Evolutionary conservation across 2,113 vertebrate species (phyloP).

Genomic region (Callithrix jacchus): DNA sequence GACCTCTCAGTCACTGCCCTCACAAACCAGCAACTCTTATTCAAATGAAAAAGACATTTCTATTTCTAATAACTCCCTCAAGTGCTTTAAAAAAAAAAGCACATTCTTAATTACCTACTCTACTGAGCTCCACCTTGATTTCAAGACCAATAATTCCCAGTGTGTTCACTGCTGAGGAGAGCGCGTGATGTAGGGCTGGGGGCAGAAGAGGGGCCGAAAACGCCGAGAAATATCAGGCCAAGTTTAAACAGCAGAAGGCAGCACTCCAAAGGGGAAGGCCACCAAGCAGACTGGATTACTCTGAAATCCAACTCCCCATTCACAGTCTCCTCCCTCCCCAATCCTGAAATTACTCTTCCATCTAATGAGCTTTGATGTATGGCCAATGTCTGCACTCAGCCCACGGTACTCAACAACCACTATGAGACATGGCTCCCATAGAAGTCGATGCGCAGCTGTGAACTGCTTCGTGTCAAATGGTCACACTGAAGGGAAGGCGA

Average conservation of each 20-base stretch:
- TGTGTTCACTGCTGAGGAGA: conserved; percentile 73
- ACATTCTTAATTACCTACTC: conserved; percentile 83
- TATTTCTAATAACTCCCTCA: conserved; percentile 81
- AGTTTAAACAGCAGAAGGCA: conserved; percentile 79
- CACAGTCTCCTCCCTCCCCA: conserved; percentile 23
- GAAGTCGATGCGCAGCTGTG: background rate
- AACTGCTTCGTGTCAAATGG: background rate
- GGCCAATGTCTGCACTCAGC: background rate
- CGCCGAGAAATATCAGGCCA: conserved; percentile 70
- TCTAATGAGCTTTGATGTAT: conserved; percentile 10
- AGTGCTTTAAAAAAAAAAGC: conserved; percentile 81
- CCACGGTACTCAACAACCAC: background rate
- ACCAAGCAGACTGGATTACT: background rate
- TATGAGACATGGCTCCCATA: background rate
- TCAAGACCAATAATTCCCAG: conserved; percentile 83
- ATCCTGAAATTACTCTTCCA: background rate
- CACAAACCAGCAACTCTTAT: conserved; percentile 70
- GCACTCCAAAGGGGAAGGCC: conserved; percentile 67
- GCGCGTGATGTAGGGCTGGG: conserved; percentile 43
- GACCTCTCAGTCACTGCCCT: conserved; percentile 29
- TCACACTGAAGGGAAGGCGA: background rate
- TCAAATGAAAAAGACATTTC: conserved; percentile 76
- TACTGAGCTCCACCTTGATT: conserved; percentile 82
- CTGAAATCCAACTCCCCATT: conserved; percentile 36
- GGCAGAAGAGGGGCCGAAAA: background rate